Base-by-base conservation (phyloP, 2,113 vertebrate genomes). In the Myocastor coypus region DNA sequence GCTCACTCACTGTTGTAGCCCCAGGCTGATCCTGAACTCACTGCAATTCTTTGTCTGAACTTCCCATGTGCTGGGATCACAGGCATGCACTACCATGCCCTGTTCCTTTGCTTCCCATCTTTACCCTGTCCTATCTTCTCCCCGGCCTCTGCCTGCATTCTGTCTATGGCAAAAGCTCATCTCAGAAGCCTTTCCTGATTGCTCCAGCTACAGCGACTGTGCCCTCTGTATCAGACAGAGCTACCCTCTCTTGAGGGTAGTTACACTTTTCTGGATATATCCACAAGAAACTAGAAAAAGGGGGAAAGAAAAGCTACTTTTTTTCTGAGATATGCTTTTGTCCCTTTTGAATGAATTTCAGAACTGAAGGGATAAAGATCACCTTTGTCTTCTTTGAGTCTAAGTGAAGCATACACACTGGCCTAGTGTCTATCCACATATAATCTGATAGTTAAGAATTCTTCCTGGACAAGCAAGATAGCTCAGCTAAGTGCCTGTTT, bases 261-360 rank as follows among this genome's bases (percentile, higher is more conserved):
- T 57, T 89, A 50, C 20, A 40, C 84, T 81, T 42, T 57, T 68
- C 84, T 87, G 40, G 32, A 73, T 73, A n/a, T 34, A 63, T 20
- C 22, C 11, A n/a, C 3, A 32, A 42, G 42, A 94, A 80, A 59
- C 32, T 63, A 16, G 63, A 69, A 86, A 81, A 26, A 61, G n/a
- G 73, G 10, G 26, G 55, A 91, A 40, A 30, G 42, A 73, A 64
- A 57, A 77, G 26, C 40, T 24, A 46, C 14, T 24, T 30, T 64
- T 83, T 59, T 52, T 57, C 34, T 34, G 19, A 1, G n/a, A 7
- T 57, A 32, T 50, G 26, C 8, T 94, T 83, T 77, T 77, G 20
- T 83, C 82, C 30, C 73, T 82, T 30, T 59, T 89, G 28, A 69
- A 30, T 91, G 69, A 42, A 28, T 68, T 92, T 83, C 50, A 94